These are phyloP conservation scores for Plumapathes pennacea DNA, from an alignment of 92 coral and sea anemone species.

Conservation along the genomic window DNA sequence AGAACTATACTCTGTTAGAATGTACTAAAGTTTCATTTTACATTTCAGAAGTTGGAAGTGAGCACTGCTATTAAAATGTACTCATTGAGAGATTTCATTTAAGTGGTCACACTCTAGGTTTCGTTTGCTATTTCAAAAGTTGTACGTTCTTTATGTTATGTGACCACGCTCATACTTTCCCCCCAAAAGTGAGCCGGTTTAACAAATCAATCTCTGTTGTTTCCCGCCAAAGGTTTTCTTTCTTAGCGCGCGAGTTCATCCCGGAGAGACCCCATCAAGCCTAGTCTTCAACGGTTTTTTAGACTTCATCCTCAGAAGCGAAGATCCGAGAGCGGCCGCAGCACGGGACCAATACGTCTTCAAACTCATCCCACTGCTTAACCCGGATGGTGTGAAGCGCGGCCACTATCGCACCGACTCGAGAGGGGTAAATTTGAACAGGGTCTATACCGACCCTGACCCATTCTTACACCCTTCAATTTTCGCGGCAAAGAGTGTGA, in stretches of 20 bases:
- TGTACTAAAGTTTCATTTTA: too few species aligned
- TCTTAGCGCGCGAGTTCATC: conserved; percentile 95
- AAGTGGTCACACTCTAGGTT: not conserved
- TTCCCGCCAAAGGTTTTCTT: conserved; percentile 75
- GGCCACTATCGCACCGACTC: conserved; percentile 97
- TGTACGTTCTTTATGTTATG: too few species aligned
- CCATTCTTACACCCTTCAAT: conserved; percentile 81
- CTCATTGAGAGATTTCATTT: not conserved
- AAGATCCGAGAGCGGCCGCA: conserved; percentile 85
- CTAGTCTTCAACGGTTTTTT: conserved; percentile 95
- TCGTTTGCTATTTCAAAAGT: too few species aligned
- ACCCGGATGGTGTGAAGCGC: conserved; percentile 97
- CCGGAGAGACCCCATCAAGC: conserved; percentile 98
- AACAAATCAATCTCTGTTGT: too few species aligned
- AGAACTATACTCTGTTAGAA: too few species aligned
- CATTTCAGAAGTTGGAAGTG: too few species aligned
- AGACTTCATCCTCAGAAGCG: conserved; percentile 76
- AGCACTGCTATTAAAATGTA: too few species aligned
- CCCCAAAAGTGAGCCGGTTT: not conserved
- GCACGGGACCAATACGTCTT: conserved; percentile 81
- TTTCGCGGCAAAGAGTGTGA: conserved; percentile 76
- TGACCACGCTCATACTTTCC: too few species aligned
- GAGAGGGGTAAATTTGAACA: conserved; percentile 86
- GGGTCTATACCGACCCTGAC: conserved; percentile 92
- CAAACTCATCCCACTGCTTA: conserved; percentile 89